Evolutionary conservation across 2,888 invertebrate genomes (phyloP), one percentile per base, ranked within the genome.

Genomic region (Phyto melanocephala): DNA sequence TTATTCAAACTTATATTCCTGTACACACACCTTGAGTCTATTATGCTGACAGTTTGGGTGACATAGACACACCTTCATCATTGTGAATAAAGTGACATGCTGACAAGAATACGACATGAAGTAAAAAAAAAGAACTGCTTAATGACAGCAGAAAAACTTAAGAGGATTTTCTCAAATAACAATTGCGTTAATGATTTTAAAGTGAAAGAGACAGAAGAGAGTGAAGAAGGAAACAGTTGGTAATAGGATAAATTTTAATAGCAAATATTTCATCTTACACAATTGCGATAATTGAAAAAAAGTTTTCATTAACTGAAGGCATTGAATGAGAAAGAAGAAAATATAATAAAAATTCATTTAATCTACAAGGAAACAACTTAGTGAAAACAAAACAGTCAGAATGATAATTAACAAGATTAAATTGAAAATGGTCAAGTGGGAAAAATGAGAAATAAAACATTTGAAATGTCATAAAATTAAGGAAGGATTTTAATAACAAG

Each of bases 101-200:
- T 81, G 72, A 77, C 81, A 79, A 60, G 47, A 67, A 62, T 54
- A 80, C 45, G 72, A 75, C 50, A 28, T 54, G 56, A 77, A 79
- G 20, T n/a, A 17, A 20, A 33, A 8, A 17, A 42, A 62, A 17
- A 81, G 62, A 54, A 63, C 24, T 45, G 45, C 68, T 68, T 47
- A 62, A 56, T 70, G 52, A 54, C 35, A 62, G 37, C 35, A 62
- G 24, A 70, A 78, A 72, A 67, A 67, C 60, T 67, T 82, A 82
- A 82, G 82, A 75, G 79, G 82, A 82, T 82, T 82, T 79, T 71
- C 75, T 60, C 70, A 47, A 79, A 79, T 78, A 71, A 78, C 65
- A 79, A 79, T 40, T 67, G 56, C 67, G 42, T 54, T 60, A 72
- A 52, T 54, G 22, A 42, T 60, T 65, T 20, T 52, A 45, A 58